Evolutionary conservation across 2,797 vertebrate genomes (phyloP).

Genomic region (Denticeps clupeoides): DNA sequence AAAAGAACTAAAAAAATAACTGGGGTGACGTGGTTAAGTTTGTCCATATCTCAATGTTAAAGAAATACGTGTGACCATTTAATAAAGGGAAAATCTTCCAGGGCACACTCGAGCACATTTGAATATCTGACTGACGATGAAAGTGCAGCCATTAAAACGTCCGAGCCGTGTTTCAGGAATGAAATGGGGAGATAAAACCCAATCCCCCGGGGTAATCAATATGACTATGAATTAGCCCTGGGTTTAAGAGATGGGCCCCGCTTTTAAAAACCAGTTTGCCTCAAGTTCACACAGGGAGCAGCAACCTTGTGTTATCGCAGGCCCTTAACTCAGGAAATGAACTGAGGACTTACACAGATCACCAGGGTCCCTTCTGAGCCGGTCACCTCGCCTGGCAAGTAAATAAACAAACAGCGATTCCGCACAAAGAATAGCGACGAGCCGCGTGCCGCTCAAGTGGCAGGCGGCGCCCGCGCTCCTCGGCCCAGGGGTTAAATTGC

Average conservation of each 20-base stretch:
- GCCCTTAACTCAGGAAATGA: too few relatives aligned
- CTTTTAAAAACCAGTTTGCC: not conserved
- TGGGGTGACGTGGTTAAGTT: constrained; percentile 51
- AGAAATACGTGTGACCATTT: constrained; percentile 57
- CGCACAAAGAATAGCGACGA: not conserved
- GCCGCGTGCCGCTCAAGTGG: not conserved
- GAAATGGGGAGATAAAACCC: constrained; percentile 65
- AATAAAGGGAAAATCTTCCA: constrained; percentile 34
- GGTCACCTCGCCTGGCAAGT: constrained; percentile 6
- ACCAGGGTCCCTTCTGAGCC: not conserved
- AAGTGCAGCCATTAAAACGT: constrained; percentile 68
- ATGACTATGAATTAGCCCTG: constrained; percentile 57
- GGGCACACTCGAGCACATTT: constrained; percentile 51
- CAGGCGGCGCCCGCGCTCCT: constrained; percentile 13
- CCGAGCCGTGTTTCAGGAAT: constrained; percentile 54
- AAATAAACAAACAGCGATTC: constrained; percentile 11
- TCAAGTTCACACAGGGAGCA: constrained; percentile 4
- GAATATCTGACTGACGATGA: constrained; percentile 69
- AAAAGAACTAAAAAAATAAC: constrained; percentile 48
- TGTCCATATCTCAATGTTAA: constrained; percentile 58
- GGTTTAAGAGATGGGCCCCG: constrained; percentile 38
- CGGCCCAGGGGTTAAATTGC: constrained; percentile 26
- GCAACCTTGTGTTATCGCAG: constrained; percentile 2
- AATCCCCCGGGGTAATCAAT: constrained; percentile 60
- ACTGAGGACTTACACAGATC: constrained; percentile 12